phyloP scores from a whole-genome alignment of 2,113 vertebrate species.

The Cebidichthys violaceus region DNA sequence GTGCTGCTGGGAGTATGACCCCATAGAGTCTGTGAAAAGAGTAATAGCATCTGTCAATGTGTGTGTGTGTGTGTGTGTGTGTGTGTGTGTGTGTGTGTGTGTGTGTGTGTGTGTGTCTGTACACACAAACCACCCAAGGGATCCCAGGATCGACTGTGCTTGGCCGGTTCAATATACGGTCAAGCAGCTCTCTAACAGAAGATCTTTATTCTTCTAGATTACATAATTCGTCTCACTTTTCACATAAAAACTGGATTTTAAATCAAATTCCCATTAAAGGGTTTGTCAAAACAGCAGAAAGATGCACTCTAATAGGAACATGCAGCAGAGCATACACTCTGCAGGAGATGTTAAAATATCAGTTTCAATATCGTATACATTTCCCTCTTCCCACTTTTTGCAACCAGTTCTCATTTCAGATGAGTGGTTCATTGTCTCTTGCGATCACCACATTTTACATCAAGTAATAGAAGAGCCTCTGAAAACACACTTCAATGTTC shows the following conservation, averaged over 20 bases:
- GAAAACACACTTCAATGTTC: conserved; percentile 19
- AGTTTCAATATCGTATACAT: background rate
- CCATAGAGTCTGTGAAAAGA: background rate
- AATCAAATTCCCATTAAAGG: background rate
- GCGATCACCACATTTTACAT: conserved; percentile 7
- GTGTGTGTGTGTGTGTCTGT: background rate
- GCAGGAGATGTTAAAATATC: background rate
- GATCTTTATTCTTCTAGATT: background rate
- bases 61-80: background rate
- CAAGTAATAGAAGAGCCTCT: background rate
- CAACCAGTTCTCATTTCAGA: background rate
- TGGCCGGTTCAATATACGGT: background rate
- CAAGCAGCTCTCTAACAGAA: background rate
- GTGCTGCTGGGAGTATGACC: background rate
- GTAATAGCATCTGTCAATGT: background rate
- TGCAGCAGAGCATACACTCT: no score
- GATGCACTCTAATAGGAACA: background rate
- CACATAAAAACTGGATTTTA: background rate
- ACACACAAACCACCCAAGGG: background rate
- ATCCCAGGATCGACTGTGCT: background rate
- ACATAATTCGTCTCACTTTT: background rate
- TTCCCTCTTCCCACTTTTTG: background rate
- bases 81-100: background rate
- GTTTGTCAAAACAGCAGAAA: background rate
- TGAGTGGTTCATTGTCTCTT: conserved; percentile 4